Evolutionary conservation across 2,113 vertebrate species (phyloP), one percentile per base, ranked within the genome.

Genomic region (Alosa alosa): DNA sequence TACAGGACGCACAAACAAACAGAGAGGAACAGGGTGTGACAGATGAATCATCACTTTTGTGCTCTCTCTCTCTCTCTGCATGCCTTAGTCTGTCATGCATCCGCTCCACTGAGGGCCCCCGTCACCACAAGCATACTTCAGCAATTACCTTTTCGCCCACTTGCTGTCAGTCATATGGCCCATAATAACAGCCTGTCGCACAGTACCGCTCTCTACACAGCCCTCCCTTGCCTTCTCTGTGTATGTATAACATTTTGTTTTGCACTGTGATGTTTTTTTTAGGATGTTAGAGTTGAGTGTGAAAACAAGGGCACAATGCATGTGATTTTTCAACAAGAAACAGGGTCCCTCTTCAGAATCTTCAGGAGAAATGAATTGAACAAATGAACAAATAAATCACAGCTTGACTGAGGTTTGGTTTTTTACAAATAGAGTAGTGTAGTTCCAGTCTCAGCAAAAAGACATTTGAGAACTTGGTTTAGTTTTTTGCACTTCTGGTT

Each of bases 41-140:
- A 68, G 64, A 49, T 95, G 94, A 95, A 88, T 94, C 93, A 95
- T 93, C 93, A 91, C 78, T 92, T 92, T 87, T 92, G 84, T 64
- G 68, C 72, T 78, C 72, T 13, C 25, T 72, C 68, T 47, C 46
- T 47, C 11, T 31, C 13, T 57, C 55, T 4, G 31, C 36, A 36
- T 78, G 72, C 36, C 31, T 39, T 78, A 89, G 92, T 94, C 93
- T 94, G 92, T 90, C 90, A 84, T 83, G 93, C 92, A 93, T 93
- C 93, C 94, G 91, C 88, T 92, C 86, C 89, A 85, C 89, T 78
- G 60, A 90, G 91, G 91, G 88, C 88, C 89, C 83, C 89, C 88
- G 64, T 89, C 92, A 90, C 92, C 93, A 57, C 92, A 92, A 90
- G 89, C 86, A 91, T 89, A 93, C 93, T 92, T 92, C 92, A 92